Evolutionary conservation across 2,888 invertebrate genomes (phyloP), one percentile per base, ranked within the genome.

Genomic region (Cataglyphis cursor): DNA sequence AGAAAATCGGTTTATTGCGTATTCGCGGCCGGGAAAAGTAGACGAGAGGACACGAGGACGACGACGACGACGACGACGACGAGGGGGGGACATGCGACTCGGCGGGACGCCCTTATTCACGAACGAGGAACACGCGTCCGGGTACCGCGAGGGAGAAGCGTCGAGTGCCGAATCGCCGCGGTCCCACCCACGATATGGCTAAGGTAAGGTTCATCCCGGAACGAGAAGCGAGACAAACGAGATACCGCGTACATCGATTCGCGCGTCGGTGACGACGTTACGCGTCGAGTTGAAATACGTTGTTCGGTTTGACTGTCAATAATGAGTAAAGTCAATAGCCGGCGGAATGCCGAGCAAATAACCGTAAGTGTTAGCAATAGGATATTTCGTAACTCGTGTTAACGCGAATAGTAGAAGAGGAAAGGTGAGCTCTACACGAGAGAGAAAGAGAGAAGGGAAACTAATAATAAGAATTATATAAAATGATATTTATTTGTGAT

Each of bases 121-220:
- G 68, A 82, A 81, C 87, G 78, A 82, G 73, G 75, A 61, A 74
- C 70, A 61, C 24, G 61, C 70, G 24, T 62, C 57, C 80, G 44
- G 44, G 54, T 54, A n/a, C 68, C 76, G 54, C 81, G 38, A 64
- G 64, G 80, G 81, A 84, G 44, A 83, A n/a, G 51, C 8, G n/a
- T 72, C 82, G 74, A 66, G 61, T 38, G 85, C 74, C 75, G 31
- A 73, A 72, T 54, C 59, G 78, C 51, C 61, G 86, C 86, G 90
- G 87, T 89, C 86, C 90, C 89, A 90, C 87, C 90, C 88, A 86
- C 89, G 89, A 82, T 64, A 89, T 89, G 89, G 89, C 89, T 62
- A 90, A 89, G 90, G 89, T 89, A 74, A 90, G 88, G 1, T 28
- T 73, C 35, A 6, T 1, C 51, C 51, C 65, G 24, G 74, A 86